These are phyloP conservation scores for Brachionus paranguensis DNA, from an alignment of 1,140 invertebrate genomes.

Conservation along the genomic window DNA sequence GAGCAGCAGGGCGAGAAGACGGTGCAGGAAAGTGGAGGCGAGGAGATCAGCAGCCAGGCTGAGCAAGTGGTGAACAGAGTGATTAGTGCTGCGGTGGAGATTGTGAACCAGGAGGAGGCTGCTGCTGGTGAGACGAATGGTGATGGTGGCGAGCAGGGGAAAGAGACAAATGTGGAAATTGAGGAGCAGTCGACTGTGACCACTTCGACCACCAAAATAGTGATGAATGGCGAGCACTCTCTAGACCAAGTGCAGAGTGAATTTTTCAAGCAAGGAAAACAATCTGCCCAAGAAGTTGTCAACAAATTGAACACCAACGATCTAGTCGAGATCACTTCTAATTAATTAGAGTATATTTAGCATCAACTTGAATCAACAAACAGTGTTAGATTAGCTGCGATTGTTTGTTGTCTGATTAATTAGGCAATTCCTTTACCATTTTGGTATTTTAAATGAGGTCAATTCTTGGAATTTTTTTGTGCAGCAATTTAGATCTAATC, in stretches of 20 bases:
- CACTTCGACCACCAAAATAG: not conserved
- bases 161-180: not conserved
- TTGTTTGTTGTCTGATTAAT: not conserved
- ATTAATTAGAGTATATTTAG: not conserved
- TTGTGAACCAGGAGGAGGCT: not conserved
- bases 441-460: not conserved
- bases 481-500: not conserved
- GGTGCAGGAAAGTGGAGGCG: not conserved
- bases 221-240: not conserved
- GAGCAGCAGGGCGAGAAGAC: not conserved
- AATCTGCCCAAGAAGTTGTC: constrained; percentile 2
- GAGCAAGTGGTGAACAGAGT: constrained; percentile 23
- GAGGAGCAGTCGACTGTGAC: constrained; percentile 23
- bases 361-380: not conserved
- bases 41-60: not conserved
- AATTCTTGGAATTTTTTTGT: too few species aligned
- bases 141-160: not conserved
- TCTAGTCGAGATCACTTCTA: not conserved
- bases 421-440: not conserved
- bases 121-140: not conserved
- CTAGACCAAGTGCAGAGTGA: constrained; percentile 22
- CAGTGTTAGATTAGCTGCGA: not conserved
- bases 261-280: constrained; percentile 36
- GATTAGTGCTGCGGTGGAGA: constrained; percentile 11
- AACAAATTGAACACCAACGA: not conserved